A percentile compares a stretch with the other conserved stretches of the same genome.
Evolutionary conservation across 2,113 vertebrate species (phyloP).

Genomic region (Trichechus manatus): DNA sequence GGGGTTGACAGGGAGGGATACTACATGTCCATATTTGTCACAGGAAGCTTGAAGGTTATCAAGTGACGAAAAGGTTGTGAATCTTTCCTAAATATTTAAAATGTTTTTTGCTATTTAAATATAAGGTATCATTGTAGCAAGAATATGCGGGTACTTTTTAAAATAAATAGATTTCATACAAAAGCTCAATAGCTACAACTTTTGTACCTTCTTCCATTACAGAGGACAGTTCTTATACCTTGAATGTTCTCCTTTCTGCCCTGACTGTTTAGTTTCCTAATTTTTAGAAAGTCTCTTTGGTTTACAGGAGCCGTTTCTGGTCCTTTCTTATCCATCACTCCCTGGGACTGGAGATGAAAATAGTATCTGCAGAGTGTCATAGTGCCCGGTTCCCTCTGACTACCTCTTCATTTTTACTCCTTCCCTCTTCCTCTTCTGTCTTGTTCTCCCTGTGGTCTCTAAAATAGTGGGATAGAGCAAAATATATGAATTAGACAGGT

Average conservation of each 20-base stretch:
- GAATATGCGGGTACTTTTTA: neutral
- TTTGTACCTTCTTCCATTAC: neutral
- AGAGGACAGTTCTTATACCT: neutral
- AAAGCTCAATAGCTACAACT: neutral
- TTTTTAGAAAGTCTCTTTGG: neutral
- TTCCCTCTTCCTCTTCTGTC: neutral
- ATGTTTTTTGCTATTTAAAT: neutral
- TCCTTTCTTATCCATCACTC: neutral
- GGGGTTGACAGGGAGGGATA: neutral
- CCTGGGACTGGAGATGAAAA: constrained; percentile 30
- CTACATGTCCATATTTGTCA: neutral
- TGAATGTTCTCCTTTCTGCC: neutral
- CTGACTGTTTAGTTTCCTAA: neutral
- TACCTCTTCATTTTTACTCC: neutral
- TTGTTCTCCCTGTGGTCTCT: neutral
- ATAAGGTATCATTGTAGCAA: neutral
- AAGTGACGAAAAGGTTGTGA: neutral
- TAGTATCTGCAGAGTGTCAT: neutral
- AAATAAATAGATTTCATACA: neutral
- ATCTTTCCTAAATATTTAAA: constrained; percentile 32
- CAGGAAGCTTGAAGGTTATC: neutral
- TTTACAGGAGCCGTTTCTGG: neutral
- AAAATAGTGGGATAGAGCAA: neutral
- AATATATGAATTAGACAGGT: neutral
- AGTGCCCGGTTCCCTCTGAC: neutral